Evolutionary conservation across 2,888 invertebrate species (phyloP), one percentile per base, ranked within the genome.

Genomic region (Teleiodes luculella): DNA sequence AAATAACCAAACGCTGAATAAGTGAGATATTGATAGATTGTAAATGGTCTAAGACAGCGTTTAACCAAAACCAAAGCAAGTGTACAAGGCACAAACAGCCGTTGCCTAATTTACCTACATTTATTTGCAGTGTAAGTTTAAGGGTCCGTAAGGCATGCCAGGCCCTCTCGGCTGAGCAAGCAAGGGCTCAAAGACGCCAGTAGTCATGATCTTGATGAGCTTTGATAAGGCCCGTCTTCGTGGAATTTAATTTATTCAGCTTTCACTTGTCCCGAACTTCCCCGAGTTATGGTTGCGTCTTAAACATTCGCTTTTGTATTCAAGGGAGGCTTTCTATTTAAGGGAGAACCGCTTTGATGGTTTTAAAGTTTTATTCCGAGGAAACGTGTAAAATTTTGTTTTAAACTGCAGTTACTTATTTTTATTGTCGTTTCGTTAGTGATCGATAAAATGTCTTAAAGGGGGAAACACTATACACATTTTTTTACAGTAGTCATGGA

Each of bases 231-330:
- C 79, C 78, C 28, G 83, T 82, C 84, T 78, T 67, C 62, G 61
- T 61, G 80, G 83, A 86, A 86, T 86, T 86, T 86, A 86, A 86
- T 86, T 86, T 86, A 37, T 49, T 78, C 76, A 73, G 74, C 72
- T 76, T 78, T 77, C 74, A 74, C 72, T 76, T 72, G 71, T 71
- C 75, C 65, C 59, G 51, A 64, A 62, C 52, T 65, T 64, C 53
- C 18, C 20, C 18, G 49, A 47, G 54, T 54, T 54, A 46, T 49
- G 49, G 54, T 54, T 54, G 41, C 14, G 24, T 24, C 24, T 24
- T 24, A 24, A 24, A 24, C 24, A 24, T 24, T 24, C 6, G 24
- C 24, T 24, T 24, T 24, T 24, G 24, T 24, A 24, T 24, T 24
- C 6, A 24, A 24, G 3, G 6, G 24, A 24, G 24, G 24, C 24